phyloP scores from a whole-genome alignment of 2,113 vertebrate species.

The Acrocephalus kingi region DNA sequence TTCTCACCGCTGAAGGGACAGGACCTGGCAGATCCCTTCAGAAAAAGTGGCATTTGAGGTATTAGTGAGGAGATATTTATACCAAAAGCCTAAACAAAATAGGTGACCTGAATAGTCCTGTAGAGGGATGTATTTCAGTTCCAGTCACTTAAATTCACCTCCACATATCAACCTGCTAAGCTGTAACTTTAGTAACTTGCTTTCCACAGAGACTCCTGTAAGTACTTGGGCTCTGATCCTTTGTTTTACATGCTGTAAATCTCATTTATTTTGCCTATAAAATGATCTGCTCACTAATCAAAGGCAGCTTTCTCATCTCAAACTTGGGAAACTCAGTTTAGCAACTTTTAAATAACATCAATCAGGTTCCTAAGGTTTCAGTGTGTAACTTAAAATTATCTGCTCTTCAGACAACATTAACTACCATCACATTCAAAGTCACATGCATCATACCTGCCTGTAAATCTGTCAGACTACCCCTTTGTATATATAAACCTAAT shows the following conservation, averaged over 20 bases:
- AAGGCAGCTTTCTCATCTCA: conserved; percentile 31
- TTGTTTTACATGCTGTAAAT: not conserved
- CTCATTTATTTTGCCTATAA: not conserved
- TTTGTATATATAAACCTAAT: conserved; percentile 65
- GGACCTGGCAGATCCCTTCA: not conserved
- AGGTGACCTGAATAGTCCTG: not conserved
- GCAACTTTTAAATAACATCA: conserved; percentile 50
- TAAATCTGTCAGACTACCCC: conserved; percentile 35
- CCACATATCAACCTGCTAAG: not conserved
- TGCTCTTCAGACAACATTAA: conserved; percentile 60
- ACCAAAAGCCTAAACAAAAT: not conserved
- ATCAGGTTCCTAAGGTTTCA: conserved; percentile 35
- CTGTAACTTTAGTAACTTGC: not conserved
- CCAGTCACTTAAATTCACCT: not conserved
- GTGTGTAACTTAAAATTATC: conserved; percentile 54
- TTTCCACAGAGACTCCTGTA: not conserved
- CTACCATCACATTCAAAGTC: conserved; percentile 54
- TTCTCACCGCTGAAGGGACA: not conserved
- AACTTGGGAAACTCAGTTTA: conserved; percentile 42
- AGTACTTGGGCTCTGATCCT: not conserved
- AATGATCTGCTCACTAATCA: conserved; percentile 14
- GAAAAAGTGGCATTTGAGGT: not conserved
- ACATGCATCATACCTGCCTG: conserved; percentile 50
- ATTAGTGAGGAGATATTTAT: not conserved
- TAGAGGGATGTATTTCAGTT: not conserved